Base-by-base conservation (phyloP, 2,888 invertebrate species). In the Quadriops clusia region DNA sequence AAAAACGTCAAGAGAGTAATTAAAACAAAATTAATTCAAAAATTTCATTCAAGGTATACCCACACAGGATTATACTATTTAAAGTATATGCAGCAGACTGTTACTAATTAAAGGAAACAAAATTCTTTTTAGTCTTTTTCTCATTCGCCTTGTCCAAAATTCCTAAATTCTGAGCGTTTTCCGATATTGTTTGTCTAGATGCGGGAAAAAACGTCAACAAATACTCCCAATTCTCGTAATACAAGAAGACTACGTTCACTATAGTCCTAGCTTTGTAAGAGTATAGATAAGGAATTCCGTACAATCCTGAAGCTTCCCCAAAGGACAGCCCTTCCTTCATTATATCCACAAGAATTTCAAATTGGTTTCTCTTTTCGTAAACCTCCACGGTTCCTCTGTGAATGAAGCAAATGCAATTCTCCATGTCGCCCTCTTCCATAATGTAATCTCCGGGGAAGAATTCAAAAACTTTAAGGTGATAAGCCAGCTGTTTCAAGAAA, bases 321-420 rank as follows among this genome's bases (percentile, higher is more conserved):
- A 49, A 49, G 3, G 41, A 36, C 11, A 23, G 27, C 2, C 33
- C 30, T 16, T 35, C 22, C 16, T 9, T 32, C 23, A 45, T 37
- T 4, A 37, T 25, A 14, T 29, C 23, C 14, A 26, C 5, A 10
- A 26, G 31, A 4, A 10, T 27, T 8, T 39, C 40, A 12, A 33
- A 33, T 15, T 37, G 37, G 5, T 34, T 38, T 11, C 26, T 17
- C 5, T 33, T 35, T 3, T 42, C 33, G n/a, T 28, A 34, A 5
- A 36, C 37, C 9, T 36, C 33, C 1, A 67, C 65, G 54, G 67
- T 64, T 34, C 68, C 68, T 42, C 64, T 54, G 39, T 68, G 67
- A 48, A 68, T 64, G 33, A 68, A 68, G 37, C 67, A 68, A 45
- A 68, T 65, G 36, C 65, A 63, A 37, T 66, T 65, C 39, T 68